These are phyloP conservation scores for Gopherus evgoodei DNA, from an alignment of 2,113 vertebrate species.

Conservation along the genomic window DNA sequence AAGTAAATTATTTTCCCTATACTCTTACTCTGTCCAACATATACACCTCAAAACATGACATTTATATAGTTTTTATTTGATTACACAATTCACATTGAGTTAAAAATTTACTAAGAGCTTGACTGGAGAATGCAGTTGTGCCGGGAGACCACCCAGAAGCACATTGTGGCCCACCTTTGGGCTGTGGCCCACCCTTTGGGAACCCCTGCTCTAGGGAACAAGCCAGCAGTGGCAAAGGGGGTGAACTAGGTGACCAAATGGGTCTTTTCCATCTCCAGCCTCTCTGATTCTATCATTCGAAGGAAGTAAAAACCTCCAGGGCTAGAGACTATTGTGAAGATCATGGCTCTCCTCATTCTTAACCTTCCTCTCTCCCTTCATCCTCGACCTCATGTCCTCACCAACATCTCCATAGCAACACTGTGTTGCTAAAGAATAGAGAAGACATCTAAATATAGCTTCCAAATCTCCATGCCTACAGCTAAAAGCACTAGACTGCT, in stretches of 20 bases:
- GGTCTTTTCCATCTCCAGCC: neutral
- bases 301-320: neutral
- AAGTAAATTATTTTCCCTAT: neutral
- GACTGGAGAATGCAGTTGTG: neutral
- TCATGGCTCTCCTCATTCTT: constrained; percentile 44
- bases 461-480: constrained; percentile 79
- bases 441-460: constrained; percentile 85
- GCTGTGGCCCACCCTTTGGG: neutral
- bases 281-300: neutral
- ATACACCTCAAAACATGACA: neutral
- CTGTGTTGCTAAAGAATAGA: constrained; percentile 76
- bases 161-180: too few species aligned
- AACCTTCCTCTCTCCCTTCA: constrained; percentile 64
- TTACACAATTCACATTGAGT: neutral
- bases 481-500: constrained; percentile 58
- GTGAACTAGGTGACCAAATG: neutral
- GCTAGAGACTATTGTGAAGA: constrained; percentile 24
- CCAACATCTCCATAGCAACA: constrained; percentile 84
- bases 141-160: neutral
- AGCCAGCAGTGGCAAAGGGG: neutral
- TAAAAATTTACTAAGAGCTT: neutral
- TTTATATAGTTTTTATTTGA: neutral
- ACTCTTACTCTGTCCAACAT: neutral
- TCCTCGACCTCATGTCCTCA: constrained; percentile 34
- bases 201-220: neutral